These are phyloP conservation scores for Heterodera carotae DNA, from an alignment of 1,140 invertebrate genomes.

Conservation along the genomic window DNA sequence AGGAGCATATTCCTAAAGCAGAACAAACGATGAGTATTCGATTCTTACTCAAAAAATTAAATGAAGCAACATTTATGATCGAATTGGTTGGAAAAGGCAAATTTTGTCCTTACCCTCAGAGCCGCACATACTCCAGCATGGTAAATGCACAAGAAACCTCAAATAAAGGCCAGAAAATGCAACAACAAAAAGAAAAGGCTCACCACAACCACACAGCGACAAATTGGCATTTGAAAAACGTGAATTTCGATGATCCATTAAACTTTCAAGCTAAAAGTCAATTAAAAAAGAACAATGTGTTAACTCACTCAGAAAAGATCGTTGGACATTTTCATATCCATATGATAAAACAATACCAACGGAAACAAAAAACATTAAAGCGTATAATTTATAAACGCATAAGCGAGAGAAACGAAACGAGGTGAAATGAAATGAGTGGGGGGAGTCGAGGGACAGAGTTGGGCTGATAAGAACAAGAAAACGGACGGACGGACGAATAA, in stretches of 20 bases:
- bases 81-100: not conserved
- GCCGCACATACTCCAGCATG: constrained; percentile 82
- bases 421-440: no score
- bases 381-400: no score
- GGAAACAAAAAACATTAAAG: no score
- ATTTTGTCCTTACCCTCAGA: constrained; percentile 35
- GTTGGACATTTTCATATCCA: not conserved
- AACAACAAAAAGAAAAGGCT: not conserved
- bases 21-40: no score
- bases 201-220: constrained; percentile 24
- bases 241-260: constrained; percentile 19
- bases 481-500: not conserved
- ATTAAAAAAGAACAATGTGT: not conserved
- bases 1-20: constrained; percentile 86
- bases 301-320: not conserved
- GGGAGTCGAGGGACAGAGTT: not conserved
- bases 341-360: no score
- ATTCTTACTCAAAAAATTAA: no score
- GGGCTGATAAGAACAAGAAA: not conserved
- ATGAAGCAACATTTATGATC: no score
- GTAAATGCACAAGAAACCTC: constrained; percentile 39
- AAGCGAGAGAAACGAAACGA: no score
- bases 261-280: not conserved
- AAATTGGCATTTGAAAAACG: constrained; percentile 24
- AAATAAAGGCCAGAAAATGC: not conserved